Evolutionary conservation across 2,113 vertebrate species (phyloP).

Genomic region (Mormyrus lacerda): DNA sequence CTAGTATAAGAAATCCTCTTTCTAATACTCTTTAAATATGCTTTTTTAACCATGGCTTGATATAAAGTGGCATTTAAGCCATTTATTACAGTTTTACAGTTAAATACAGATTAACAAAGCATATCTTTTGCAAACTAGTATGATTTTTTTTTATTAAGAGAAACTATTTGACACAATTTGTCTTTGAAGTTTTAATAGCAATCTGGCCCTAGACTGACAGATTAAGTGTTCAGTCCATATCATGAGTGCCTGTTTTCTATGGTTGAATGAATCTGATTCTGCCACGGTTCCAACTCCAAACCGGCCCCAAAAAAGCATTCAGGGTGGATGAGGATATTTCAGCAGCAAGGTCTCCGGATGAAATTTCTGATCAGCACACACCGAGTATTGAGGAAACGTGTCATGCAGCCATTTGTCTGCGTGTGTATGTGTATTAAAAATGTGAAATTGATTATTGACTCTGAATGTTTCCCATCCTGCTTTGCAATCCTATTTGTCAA

Average conservation of each 20-base stretch:
- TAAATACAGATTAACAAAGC: neutral
- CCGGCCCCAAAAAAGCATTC: neutral
- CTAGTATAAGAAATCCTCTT: slow-evolving; percentile 1
- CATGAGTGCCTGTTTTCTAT: neutral
- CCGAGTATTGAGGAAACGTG: neutral
- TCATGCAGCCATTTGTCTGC: neutral
- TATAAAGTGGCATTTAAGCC: neutral
- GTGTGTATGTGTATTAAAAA: neutral
- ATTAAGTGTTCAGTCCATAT: neutral
- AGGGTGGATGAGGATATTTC: neutral
- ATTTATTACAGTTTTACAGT: slow-evolving; percentile 7
- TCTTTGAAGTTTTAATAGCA: neutral
- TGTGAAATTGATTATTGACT: neutral
- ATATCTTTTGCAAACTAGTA: slow-evolving; percentile 14
- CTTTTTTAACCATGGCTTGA: slow-evolving; percentile 3
- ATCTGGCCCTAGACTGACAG: neutral
- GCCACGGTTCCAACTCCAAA: neutral
- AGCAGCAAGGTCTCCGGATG: neutral
- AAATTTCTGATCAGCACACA: neutral
- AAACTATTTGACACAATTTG: neutral
- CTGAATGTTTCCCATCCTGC: neutral
- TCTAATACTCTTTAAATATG: neutral
- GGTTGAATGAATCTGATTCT: neutral
- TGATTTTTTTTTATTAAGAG: neutral
- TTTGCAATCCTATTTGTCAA: neutral